Conservation (phyloP, 2,797 vertebrate genomes). For the Discoglossus pictus region DNA sequence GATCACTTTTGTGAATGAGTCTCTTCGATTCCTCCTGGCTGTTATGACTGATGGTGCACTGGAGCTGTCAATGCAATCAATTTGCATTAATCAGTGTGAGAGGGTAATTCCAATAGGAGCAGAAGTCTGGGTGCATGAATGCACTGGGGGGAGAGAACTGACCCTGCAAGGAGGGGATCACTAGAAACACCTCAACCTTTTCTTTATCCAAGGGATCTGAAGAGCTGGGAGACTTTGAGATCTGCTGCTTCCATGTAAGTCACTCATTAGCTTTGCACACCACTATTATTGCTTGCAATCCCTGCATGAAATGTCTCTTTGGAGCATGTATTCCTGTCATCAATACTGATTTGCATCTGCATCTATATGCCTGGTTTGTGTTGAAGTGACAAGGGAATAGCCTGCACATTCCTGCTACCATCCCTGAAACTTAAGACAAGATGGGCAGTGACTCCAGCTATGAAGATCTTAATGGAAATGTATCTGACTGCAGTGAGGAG, state of each 20-base stretch:
- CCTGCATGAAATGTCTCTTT: neutral
- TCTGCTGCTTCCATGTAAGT: too few species aligned
- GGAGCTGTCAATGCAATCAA: slow-evolving; percentile 56
- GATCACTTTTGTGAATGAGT: slow-evolving; percentile 1
- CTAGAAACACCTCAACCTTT: neutral
- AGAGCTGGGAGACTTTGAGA: too few species aligned
- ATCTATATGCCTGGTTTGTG: neutral
- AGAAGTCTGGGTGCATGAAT: slow-evolving; percentile 17
- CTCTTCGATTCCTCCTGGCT: slow-evolving; percentile 9
- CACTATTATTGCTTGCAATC: too few species aligned
- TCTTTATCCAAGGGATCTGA: too few species aligned
- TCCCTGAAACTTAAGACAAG: slow-evolving; percentile 48
- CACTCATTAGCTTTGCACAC: neutral
- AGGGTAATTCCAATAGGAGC: slow-evolving; percentile 49
- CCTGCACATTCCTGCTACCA: neutral
- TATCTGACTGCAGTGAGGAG: slow-evolving; percentile 72
- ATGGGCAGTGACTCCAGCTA: slow-evolving; percentile 79
- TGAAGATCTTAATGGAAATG: slow-evolving; percentile 71
- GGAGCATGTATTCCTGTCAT: too few species aligned
- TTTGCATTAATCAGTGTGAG: slow-evolving; percentile 50
- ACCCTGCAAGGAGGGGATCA: neutral
- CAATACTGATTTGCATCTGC: too few species aligned
- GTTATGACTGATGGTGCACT: too few species aligned
- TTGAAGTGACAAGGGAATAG: neutral
- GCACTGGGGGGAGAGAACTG: neutral